Percentiles rank a stretch among this genome's conserved stretches.
These are phyloP conservation scores for Pocillopora verrucosa DNA, from an alignment of 64 coral and sea anemone genomes.

Conservation along the genomic window DNA sequence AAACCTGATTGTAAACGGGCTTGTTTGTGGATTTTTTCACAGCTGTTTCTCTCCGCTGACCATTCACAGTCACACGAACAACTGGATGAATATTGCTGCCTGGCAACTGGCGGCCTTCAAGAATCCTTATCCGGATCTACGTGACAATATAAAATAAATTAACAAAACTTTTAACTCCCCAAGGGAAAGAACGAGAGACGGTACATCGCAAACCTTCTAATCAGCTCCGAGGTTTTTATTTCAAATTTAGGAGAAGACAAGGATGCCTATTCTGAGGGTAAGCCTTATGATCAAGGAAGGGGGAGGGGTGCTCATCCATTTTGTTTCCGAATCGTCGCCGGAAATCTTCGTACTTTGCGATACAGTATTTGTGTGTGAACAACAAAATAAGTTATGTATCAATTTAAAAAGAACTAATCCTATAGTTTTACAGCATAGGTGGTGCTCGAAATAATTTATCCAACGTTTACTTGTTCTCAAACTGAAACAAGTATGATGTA, in stretches of 20 bases:
- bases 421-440: background rate
- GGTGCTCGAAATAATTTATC: background rate
- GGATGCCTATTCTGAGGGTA: no score
- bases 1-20: slow-evolving; percentile 53
- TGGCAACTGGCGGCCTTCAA: slow-evolving; percentile 60
- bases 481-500: no score
- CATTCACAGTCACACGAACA: slow-evolving; percentile 41
- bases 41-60: slow-evolving; percentile 37
- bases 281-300: background rate
- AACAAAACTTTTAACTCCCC: background rate
- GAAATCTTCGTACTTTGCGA: background rate
- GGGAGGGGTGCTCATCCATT: background rate
- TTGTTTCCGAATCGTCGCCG: background rate
- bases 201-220: no score
- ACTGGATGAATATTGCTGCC: slow-evolving; percentile 60
- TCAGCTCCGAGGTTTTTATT: no score
- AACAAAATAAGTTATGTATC: background rate
- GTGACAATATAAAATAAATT: background rate
- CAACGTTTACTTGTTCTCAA: no score
- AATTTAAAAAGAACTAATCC: background rate
- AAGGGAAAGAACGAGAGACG: no score
- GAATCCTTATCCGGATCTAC: slow-evolving; percentile 50
- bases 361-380: background rate
- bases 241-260: no score
- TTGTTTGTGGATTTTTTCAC: slow-evolving; percentile 56